Base-by-base conservation (phyloP, 2,113 vertebrate species). In the Brachirus orientalis region DNA sequence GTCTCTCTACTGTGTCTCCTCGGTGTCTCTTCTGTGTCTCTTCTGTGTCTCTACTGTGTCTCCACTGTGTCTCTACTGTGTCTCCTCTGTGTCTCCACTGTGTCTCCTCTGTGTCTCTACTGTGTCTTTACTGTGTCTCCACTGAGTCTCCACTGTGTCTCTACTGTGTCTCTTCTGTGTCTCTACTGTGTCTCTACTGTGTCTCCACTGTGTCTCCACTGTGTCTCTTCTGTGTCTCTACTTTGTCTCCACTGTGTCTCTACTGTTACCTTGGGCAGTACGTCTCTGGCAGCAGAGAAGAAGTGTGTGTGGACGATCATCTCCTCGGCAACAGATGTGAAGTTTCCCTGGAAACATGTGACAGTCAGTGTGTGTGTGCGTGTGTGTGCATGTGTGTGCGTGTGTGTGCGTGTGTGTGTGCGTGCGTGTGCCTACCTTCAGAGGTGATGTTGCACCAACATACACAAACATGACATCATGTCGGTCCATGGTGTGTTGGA, bases 401-500 rank as follows among this genome's bases (percentile, higher is more conserved):
- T 55, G n/a, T 7, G 43, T 17, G 40, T 16, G 36, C 16, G 9
- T 9, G 36, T 37, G 38, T 44, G 20, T 45, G 55, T 16, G n/a
- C 3, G 35, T 13, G 20, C 36, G 40, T 35, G 37, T 53, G 10
- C 28, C 6, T 75, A 88, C 97, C 95, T 98, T 99, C 37, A 98
- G 92, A 12, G 91, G 91, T 54, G 97, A 98, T 62, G 96, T 94
- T 62, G 96, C 95, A 73, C 98, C 98, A 51, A 98, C 70, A 54
- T 98, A 99, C 22, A 98, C 91, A 75, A 97, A 96, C 88, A 99
- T 89, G 14, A 98, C 93, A 37, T 83, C 87, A 56, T 98, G 95
- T 11, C 91, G 93, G 52, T 86, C 95, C 52, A 91, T 91, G n/a
- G 94, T 91, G 14, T 98, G 94, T 16, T 96, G 95, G 63, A 99